A percentile compares a stretch with the other conserved stretches of the same genome.
These are phyloP conservation scores for Leptura quadrifasciata DNA, from an alignment of 2,888 invertebrate species.

Conservation along the genomic window DNA sequence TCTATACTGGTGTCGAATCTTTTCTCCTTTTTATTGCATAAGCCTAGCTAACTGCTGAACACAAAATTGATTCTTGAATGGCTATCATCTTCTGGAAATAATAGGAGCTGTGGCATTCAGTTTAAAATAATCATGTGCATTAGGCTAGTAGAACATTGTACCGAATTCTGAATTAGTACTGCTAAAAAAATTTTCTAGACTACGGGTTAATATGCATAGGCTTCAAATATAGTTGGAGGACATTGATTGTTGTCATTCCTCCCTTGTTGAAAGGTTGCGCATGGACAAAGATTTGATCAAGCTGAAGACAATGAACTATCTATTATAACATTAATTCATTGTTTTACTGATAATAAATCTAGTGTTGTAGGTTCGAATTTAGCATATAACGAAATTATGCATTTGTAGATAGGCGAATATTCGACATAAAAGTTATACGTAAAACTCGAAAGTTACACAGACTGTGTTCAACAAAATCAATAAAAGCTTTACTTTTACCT, in stretches of 20 bases:
- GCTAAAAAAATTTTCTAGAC: not conserved
- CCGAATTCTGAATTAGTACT: not conserved
- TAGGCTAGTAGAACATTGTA: not conserved
- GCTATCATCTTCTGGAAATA: too few species aligned
- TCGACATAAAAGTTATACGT: constrained; percentile 59
- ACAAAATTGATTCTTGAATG: too few species aligned
- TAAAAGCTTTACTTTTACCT: constrained; percentile 46
- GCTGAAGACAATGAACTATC: not conserved
- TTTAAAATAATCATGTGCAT: too few species aligned
- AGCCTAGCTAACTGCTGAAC: too few species aligned
- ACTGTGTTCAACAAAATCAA: constrained; percentile 46
- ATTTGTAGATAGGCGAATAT: constrained; percentile 55
- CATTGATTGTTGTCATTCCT: not conserved
- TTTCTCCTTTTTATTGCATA: too few species aligned
- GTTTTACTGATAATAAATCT: constrained; percentile 43
- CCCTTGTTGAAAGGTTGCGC: not conserved
- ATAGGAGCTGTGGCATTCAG: too few species aligned
- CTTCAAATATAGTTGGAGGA: not conserved
- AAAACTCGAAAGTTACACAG: constrained; percentile 59
- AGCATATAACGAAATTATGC: constrained; percentile 45
- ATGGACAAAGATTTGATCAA: constrained; percentile 1
- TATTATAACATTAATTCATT: constrained; percentile 24
- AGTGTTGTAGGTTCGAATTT: constrained; percentile 40
- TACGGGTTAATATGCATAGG: not conserved
- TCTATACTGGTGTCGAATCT: too few species aligned